These are phyloP conservation scores for Branchinecta sandiegonensis DNA, from an alignment of 2,888 invertebrate species.

Conservation along the genomic window DNA sequence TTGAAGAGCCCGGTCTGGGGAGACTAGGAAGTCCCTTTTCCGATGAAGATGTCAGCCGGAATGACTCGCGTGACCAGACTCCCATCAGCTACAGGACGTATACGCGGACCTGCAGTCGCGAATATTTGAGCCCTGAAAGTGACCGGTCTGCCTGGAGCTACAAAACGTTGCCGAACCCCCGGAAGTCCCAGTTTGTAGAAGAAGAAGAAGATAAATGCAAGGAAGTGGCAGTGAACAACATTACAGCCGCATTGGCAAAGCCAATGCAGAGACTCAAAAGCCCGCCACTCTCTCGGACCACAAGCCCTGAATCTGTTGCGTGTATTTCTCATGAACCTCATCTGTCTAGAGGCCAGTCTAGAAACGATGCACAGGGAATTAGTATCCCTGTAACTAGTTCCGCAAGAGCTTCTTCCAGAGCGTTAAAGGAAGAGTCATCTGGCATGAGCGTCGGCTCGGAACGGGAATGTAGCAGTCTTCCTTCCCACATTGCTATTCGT, in stretches of 20 bases:
- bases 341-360: not conserved
- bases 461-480: not conserved
- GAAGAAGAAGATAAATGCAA: not conserved
- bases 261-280: slow-evolving; percentile 14
- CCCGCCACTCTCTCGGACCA: not conserved
- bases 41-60: slow-evolving; percentile 17
- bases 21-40: slow-evolving; percentile 17
- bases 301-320: not conserved
- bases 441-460: too few relatives aligned
- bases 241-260: slow-evolving; percentile 4
- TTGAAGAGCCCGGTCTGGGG: not conserved
- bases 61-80: not conserved
- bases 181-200: not conserved
- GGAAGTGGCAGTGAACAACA: slow-evolving; percentile 1
- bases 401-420: too few relatives aligned
- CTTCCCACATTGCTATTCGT: too few relatives aligned
- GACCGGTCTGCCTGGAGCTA: slow-evolving; percentile 1
- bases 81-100: slow-evolving; percentile 22
- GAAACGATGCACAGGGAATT: too few relatives aligned
- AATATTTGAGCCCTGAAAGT: slow-evolving; percentile 22
- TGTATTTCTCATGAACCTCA: too few relatives aligned
- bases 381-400: not conserved
- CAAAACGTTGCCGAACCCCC: not conserved
- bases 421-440: too few relatives aligned
- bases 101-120: slow-evolving; percentile 22